Percentiles rank a stretch among this genome's conserved stretches.
Conservation (phyloP, 2,888 invertebrate genomes). For the Limnephilus rhombicus region DNA sequence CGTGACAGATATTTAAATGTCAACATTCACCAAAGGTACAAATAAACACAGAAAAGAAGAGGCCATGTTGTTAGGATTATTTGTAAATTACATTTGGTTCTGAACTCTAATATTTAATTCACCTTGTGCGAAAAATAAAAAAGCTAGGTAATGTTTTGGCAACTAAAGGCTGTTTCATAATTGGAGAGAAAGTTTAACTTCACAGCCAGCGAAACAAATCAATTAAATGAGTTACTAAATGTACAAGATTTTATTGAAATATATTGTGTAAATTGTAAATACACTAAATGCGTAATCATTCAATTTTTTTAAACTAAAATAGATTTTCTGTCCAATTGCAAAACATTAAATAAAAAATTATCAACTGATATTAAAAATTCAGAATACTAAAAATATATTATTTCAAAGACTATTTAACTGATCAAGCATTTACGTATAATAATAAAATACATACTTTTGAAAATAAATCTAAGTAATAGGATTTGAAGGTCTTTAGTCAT, state of each 20-base stretch:
- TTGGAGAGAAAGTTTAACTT: neutral
- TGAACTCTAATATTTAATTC: conserved; percentile 1
- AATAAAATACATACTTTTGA: neutral
- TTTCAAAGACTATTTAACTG: neutral
- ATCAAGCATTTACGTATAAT: neutral
- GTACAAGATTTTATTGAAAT: neutral
- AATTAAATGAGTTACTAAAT: neutral
- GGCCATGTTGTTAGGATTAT: neutral
- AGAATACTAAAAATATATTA: neutral
- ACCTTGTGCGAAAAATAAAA: neutral
- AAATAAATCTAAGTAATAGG: neutral
- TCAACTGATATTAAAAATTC: neutral
- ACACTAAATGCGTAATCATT: neutral
- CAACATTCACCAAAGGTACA: conserved; percentile 2
- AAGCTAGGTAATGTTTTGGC: neutral
- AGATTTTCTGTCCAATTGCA: neutral
- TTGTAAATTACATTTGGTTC: neutral
- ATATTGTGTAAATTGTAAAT: neutral
- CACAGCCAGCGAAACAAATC: neutral
- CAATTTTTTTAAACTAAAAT: neutral
- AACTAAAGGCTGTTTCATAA: neutral
- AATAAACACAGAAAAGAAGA: conserved; percentile 13
- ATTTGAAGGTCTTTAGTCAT: neutral
- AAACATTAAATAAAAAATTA: neutral
- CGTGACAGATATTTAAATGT: neutral